A percentile compares a stretch with the other conserved stretches of the same genome.
phyloP scores from a whole-genome alignment of 2,888 invertebrate genomes.

The Crocallis elinguaria region DNA sequence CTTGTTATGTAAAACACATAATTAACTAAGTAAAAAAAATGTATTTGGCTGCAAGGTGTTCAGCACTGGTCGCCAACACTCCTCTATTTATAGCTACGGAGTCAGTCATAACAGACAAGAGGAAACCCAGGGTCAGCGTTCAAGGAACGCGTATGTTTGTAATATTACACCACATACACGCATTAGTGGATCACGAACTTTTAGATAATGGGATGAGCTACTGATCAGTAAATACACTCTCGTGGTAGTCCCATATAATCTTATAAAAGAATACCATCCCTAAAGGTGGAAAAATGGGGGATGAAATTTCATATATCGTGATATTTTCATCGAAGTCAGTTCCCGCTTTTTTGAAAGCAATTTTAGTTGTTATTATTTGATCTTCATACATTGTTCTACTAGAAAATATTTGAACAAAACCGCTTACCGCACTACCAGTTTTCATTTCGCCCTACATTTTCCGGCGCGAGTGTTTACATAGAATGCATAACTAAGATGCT shows the following conservation, averaged over 20 bases:
- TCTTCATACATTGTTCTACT: too few relatives aligned
- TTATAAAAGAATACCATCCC: too few relatives aligned
- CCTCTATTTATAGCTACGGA: constrained; percentile 11
- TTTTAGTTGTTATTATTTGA: too few relatives aligned
- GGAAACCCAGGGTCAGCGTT: constrained; percentile 11
- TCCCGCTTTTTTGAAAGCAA: too few relatives aligned
- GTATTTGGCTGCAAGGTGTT: constrained; percentile 5
- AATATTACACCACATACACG: background rate
- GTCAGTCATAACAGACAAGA: constrained; percentile 11
- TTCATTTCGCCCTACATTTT: too few relatives aligned
- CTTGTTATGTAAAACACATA: background rate
- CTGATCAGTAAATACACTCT: background rate
- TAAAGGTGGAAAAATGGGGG: background rate
- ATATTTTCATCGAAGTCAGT: too few relatives aligned
- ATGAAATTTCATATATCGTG: too few relatives aligned
- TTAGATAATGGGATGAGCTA: background rate
- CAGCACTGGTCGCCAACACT: constrained; percentile 4
- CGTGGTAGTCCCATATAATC: too few relatives aligned
- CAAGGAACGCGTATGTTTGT: constrained; percentile 11
- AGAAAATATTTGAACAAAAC: background rate
- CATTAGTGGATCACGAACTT: constrained; percentile 4
- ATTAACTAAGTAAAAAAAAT: constrained; percentile 2
- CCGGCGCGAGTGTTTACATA: background rate
- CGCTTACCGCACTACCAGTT: too few relatives aligned
- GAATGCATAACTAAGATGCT: background rate